Base-by-base conservation (phyloP, 2,888 invertebrate species). In the Campoplex nolae region DNA sequence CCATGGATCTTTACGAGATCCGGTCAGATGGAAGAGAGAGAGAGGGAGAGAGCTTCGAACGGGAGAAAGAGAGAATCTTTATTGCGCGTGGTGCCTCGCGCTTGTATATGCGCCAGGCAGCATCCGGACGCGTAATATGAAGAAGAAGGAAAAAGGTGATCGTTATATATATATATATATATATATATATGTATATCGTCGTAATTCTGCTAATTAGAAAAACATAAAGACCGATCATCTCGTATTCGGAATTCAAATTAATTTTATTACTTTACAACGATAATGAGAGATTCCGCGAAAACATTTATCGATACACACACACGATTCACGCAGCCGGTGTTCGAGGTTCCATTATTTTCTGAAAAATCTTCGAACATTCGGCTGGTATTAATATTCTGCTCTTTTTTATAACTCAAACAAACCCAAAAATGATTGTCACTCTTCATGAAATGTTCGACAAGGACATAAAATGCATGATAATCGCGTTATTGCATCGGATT, bases 1-100 rank as follows among this genome's bases (percentile, higher is more conserved):
- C 83, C 76, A 35, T 45, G 79, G 48, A 83, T 84, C 84, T 77
- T 45, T 35, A 65, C 73, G 84, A 86, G 86, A 80, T 86, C 86
- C 86, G 86, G 83, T 77, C 67, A 75, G 76, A 73, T 54, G 28
- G 71, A 32, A 23, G 23, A 23, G 23, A 23, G 23, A 23, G 23
- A 23, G 23, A 23, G 23, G 0, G 23, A 68, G 70, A 54, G 65
- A 76, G 45, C 3, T 38, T 56, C 2, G 62, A 51, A 51, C 7
- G 67, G 23, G 32, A 54, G 58, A 58, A 71, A 71, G 74, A 70
- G 62, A 82, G 42, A 73, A 77, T 51, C 86, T 82, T 84, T 82
- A 86, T 84, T 86, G 68, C 79, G 38, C 38, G n/a, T 28, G 62
- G 54, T 62, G 58, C 62, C 18, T 6, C 38, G 38, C 38, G 38